Conservation (phyloP, 2,797 vertebrate species). For the Spinus pinus region DNA sequence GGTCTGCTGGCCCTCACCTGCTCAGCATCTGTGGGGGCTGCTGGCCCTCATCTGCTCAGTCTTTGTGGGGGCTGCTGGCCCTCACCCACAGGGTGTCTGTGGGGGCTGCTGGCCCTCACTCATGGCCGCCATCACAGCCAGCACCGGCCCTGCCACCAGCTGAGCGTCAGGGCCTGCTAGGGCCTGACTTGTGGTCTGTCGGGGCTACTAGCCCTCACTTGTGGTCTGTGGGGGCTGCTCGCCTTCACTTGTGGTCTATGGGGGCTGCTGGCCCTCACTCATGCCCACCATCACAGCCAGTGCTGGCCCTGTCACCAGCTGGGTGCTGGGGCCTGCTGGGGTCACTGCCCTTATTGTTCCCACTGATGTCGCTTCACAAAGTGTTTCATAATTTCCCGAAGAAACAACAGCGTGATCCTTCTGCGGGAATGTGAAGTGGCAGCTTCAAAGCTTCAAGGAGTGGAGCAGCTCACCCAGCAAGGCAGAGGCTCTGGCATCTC, state of each 20-base stretch:
- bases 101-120: neutral
- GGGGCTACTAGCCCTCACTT: too few relatives aligned
- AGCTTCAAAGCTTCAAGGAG: conserved; percentile 28
- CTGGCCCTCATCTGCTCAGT: neutral
- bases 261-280: rapidly evolving
- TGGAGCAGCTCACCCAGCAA: neutral
- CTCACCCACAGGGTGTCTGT: neutral
- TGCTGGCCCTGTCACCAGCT: rapidly evolving
- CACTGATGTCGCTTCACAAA: neutral
- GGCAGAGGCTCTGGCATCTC: neutral
- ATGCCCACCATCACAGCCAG: rapidly evolving
- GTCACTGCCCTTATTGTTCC: neutral
- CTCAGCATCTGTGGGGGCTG: rapidly evolving
- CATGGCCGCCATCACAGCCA: rapidly evolving
- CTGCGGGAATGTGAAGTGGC: conserved; percentile 30
- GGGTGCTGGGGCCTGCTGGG: rapidly evolving
- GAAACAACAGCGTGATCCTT: conserved; percentile 14
- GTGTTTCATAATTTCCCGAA: conserved; percentile 1
- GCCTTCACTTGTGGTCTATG: neutral
- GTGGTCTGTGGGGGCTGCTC: too few relatives aligned
- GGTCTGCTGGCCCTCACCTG: neutral
- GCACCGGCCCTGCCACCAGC: rapidly evolving
- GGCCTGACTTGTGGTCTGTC: neutral
- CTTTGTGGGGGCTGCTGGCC: too few relatives aligned
- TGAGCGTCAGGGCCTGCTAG: rapidly evolving